phyloP scores from a whole-genome alignment of 2,888 invertebrate species.

The Cheilosia variabilis region DNA sequence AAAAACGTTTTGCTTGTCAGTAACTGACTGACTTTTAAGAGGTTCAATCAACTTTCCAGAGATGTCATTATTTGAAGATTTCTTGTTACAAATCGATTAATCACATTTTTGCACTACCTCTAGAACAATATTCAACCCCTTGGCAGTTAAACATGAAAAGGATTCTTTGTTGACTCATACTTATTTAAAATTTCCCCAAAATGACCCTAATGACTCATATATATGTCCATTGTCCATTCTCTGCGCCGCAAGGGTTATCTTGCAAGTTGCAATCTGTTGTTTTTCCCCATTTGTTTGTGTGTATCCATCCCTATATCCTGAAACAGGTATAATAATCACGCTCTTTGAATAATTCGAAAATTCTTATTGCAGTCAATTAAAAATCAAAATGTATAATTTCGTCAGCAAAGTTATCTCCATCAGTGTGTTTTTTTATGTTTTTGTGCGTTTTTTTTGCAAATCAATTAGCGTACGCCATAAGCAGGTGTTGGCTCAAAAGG shows the following conservation, averaged over 20 bases:
- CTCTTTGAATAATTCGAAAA: constrained; percentile 33
- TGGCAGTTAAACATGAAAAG: constrained; percentile 15
- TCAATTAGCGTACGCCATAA: constrained; percentile 70
- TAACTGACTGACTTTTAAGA: not conserved
- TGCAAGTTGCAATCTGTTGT: constrained; percentile 48
- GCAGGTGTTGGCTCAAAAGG: constrained; percentile 63
- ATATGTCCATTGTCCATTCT: not conserved
- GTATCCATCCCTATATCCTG: not conserved
- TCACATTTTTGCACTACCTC: constrained; percentile 2
- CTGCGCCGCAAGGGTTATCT: constrained; percentile 42
- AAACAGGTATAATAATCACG: constrained; percentile 10
- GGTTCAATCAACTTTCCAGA: constrained; percentile 26
- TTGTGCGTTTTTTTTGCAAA: constrained; percentile 22
- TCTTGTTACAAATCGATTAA: constrained; percentile 56
- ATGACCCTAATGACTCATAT: constrained; percentile 64
- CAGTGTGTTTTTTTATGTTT: constrained; percentile 7
- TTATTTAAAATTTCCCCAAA: constrained; percentile 56
- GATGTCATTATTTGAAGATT: constrained; percentile 23
- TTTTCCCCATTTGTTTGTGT: constrained; percentile 1
- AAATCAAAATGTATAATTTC: constrained; percentile 66
- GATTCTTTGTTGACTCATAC: constrained; percentile 65
- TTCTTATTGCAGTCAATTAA: constrained; percentile 62
- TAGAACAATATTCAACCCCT: not conserved
- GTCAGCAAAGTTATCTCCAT: constrained; percentile 46
- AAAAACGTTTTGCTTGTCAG: not conserved